Evolutionary conservation across 2,113 vertebrate species (phyloP).

Genomic region (Plectropomus leopardus): DNA sequence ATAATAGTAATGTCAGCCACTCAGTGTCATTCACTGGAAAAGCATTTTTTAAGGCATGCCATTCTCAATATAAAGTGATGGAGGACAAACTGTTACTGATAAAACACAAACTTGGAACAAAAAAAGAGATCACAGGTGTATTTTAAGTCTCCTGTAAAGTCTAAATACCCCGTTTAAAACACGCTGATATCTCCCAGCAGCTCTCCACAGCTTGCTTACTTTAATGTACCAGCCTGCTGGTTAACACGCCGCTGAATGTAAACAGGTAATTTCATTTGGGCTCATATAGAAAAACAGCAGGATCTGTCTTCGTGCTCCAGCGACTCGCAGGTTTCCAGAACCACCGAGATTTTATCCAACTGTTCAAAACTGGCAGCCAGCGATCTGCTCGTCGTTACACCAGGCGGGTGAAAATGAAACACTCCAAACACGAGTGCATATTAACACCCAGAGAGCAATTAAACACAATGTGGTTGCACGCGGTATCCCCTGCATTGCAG

Average conservation of each 20-base stretch:
- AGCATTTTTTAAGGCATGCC: background rate
- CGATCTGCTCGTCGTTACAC: constrained; percentile 68
- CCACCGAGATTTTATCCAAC: constrained; percentile 60
- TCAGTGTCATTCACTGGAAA: background rate
- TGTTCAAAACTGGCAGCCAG: constrained; percentile 66
- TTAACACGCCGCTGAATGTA: constrained; percentile 43
- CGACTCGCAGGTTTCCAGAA: constrained; percentile 45
- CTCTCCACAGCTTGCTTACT: constrained; percentile 7
- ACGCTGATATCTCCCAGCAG: background rate
- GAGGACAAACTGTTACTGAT: background rate
- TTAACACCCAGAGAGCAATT: constrained; percentile 81
- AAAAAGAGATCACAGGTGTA: background rate
- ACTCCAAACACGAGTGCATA: constrained; percentile 74
- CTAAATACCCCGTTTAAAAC: background rate
- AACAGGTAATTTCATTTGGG: constrained; percentile 60
- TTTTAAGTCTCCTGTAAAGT: background rate
- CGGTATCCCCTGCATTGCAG: constrained; percentile 53
- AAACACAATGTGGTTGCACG: constrained; percentile 64
- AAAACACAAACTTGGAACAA: background rate
- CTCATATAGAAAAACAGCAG: constrained; percentile 62
- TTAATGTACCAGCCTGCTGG: constrained; percentile 30
- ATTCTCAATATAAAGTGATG: too few species aligned
- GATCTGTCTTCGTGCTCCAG: constrained; percentile 25
- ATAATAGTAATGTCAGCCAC: background rate
- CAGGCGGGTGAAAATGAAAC: constrained; percentile 76